phyloP scores from a whole-genome alignment of 2,797 vertebrate species.

The Knipowitschia caucasica region DNA sequence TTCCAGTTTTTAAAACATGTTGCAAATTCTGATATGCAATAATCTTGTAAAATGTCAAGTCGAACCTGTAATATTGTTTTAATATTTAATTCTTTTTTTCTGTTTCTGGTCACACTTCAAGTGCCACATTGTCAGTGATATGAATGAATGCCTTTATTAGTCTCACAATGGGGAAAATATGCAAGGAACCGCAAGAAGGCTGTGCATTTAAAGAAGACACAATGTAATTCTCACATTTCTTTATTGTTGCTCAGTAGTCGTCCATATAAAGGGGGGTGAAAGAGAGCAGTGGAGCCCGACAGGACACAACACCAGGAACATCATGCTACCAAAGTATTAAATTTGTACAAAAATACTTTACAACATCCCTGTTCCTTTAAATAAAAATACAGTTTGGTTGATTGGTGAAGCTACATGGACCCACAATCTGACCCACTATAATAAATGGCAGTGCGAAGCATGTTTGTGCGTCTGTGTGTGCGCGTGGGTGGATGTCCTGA shows the following conservation, averaged over 20 bases:
- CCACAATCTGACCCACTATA: constrained; percentile 75
- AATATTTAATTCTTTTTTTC: no score
- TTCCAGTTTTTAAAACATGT: no score
- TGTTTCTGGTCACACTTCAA: no score
- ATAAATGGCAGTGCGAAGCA: constrained; percentile 85
- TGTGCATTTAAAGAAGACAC: constrained; percentile 26
- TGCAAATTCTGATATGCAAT: no score
- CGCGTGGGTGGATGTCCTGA: constrained; percentile 33
- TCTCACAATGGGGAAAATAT: not conserved
- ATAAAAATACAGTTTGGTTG: constrained; percentile 96
- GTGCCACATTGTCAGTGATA: no score
- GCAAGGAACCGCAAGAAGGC: not conserved
- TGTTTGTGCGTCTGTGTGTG: constrained; percentile 31
- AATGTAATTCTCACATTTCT: constrained; percentile 48
- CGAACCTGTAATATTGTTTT: no score
- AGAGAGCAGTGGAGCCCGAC: constrained; percentile 60
- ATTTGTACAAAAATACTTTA: constrained; percentile 99
- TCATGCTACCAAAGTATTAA: constrained; percentile 99
- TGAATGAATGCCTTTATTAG: no score
- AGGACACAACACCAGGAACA: constrained; percentile 95
- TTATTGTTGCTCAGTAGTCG: constrained; percentile 72
- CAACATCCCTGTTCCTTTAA: constrained; percentile 97
- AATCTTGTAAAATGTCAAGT: no score
- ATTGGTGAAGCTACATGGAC: constrained; percentile 77
- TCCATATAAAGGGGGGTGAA: constrained; percentile 65